These are phyloP conservation scores for Invenusta paracnida DNA, from an alignment of 2,888 invertebrate species.

Conservation along the genomic window DNA sequence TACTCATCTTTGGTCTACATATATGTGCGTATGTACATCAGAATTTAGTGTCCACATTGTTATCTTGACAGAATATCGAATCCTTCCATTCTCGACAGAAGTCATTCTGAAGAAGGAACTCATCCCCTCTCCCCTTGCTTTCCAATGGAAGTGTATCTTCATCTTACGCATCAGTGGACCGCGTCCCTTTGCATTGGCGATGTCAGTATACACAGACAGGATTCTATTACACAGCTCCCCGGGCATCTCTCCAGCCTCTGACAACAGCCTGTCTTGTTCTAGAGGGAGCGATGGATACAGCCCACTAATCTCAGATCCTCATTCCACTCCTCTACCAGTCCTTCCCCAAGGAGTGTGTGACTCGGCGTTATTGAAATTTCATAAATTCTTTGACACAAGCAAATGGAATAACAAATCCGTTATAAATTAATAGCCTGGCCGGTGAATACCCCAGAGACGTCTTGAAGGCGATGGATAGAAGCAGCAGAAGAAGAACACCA, in stretches of 20 bases:
- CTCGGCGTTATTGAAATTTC: constrained; percentile 34
- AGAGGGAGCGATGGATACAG: not conserved
- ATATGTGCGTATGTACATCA: constrained; percentile 3
- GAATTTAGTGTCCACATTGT: constrained; percentile 5
- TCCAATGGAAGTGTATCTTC: constrained; percentile 16
- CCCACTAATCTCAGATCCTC: not conserved
- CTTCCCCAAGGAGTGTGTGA: not conserved
- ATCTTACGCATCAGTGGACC: constrained; percentile 18
- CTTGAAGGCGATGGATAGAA: not conserved
- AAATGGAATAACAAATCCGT: constrained; percentile 35
- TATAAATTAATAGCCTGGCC: constrained; percentile 25
- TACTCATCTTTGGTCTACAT: too few relatives aligned
- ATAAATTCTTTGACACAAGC: constrained; percentile 37
- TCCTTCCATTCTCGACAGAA: not conserved
- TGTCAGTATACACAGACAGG: constrained; percentile 14
- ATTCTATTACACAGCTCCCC: constrained; percentile 15
- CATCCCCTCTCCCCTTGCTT: too few relatives aligned
- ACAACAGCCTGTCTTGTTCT: constrained; percentile 15
- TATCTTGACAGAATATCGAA: not conserved
- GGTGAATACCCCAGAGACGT: not conserved
- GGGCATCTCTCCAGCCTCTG: not conserved
- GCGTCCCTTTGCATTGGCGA: constrained; percentile 23
- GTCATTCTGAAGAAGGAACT: not conserved
- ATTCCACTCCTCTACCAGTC: not conserved
- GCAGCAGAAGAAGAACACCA: too few relatives aligned